phyloP scores from a whole-genome alignment of 1,140 invertebrate genomes.

The Trialeurodes vaporariorum region DNA sequence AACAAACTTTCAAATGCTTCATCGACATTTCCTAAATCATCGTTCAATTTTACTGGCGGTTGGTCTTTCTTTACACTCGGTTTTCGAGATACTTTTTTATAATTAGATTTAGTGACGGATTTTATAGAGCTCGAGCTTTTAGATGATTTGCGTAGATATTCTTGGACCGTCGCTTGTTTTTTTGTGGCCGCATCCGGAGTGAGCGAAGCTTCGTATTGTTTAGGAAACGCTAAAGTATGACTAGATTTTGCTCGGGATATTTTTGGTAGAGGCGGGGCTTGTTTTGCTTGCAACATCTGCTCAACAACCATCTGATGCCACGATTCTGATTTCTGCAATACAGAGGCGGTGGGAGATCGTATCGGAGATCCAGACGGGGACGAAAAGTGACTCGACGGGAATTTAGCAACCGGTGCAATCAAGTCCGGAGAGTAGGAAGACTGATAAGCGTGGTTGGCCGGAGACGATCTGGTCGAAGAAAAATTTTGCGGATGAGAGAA shows the following conservation, averaged over 20 bases:
- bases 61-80: constrained; percentile 17
- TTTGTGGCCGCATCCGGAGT: constrained; percentile 57
- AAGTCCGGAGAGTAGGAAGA: background rate
- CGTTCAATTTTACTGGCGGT: constrained; percentile 20
- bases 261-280: constrained; percentile 38
- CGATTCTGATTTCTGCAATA: constrained; percentile 63
- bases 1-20: constrained; percentile 34
- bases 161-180: constrained; percentile 55
- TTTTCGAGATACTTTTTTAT: background rate
- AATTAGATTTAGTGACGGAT: constrained; percentile 20
- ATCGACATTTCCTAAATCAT: constrained; percentile 34
- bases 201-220: constrained; percentile 64
- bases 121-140: constrained; percentile 13
- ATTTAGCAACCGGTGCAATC: background rate
- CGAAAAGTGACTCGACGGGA: constrained; percentile 6
- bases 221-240: constrained; percentile 53
- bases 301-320: constrained; percentile 54
- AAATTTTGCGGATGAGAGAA: background rate
- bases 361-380: constrained; percentile 13
- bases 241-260: constrained; percentile 46
- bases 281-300: constrained; percentile 24
- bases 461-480: background rate
- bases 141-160: constrained; percentile 48
- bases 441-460: background rate
- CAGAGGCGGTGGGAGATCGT: constrained; percentile 22